Base-by-base conservation (phyloP, 2,888 invertebrate genomes). In the Gastrophysa polygoni region DNA sequence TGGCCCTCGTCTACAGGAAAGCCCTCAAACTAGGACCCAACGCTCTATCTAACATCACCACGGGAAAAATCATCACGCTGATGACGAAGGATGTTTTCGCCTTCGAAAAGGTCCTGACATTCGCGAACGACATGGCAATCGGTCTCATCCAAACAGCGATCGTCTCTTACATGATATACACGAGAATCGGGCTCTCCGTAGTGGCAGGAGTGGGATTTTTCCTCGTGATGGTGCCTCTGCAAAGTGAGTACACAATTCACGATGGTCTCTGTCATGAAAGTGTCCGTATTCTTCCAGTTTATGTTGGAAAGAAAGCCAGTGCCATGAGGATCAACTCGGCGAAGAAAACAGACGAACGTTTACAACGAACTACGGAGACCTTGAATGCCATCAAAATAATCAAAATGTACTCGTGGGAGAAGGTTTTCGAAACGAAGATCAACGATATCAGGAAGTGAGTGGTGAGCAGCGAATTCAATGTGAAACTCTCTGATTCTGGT, bases 51-150 rank as follows among this genome's bases (percentile, higher is more conserved):
- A 85, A 89, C 73, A 90, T 91, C 6, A 91, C 92, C 2, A 83
- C 85, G 54, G 89, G 89, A 1, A 88, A 88, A 76, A 85, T 88
- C 64, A 93, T 96, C 32, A 96, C 96, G 75, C 85, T 97, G 14
- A 84, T 98, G 57, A 93, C 96, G 0, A 98, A 96, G 78, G 98
- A 98, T 80, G 93, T 96, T 68, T 91, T 91, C 72, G 87, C 94
- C 55, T 95, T 97, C 79, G 96, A 97, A 79, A 86, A 91, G 73
- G 92, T 92, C 6, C 85, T 94, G 47, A 88, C 92, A 68, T 96
- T 95, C 78, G 79, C 95, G 1, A 96, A 96, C 81, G 96, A 95
- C 78, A 84, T 96, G 32, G 95, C 96, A 94, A 89, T 96, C 61
- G 95, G 95, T 0, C 93, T 96, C 0, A 77, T 94, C 17, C 92